phyloP scores from a whole-genome alignment of 2,113 vertebrate species.

The Forbesichthys papilliferus region DNA sequence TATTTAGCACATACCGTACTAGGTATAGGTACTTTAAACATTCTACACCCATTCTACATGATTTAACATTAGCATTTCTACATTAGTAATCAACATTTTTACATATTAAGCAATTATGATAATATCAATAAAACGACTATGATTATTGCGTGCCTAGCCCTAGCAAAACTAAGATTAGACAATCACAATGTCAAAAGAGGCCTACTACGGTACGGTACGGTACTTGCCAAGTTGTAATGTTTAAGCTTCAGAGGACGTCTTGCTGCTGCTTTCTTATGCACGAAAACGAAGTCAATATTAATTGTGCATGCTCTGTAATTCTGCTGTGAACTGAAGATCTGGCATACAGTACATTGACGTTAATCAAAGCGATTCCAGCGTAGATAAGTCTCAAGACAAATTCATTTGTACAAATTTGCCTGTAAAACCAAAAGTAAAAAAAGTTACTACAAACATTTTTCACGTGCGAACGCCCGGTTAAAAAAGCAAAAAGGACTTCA shows the following conservation, averaged over 20 bases:
- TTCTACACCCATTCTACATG: no score
- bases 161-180: no score
- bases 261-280: not conserved
- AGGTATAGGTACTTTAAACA: no score
- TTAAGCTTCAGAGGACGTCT: not conserved
- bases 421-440: conserved; percentile 1
- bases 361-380: not conserved
- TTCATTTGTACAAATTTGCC: not conserved
- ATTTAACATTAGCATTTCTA: no score
- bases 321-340: conserved; percentile 49
- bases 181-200: conserved; percentile 8
- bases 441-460: conserved; percentile 4
- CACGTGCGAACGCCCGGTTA: not conserved
- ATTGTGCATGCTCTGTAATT: conserved; percentile 3
- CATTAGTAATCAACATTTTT: no score
- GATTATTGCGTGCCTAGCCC: no score
- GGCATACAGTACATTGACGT: conserved; percentile 8
- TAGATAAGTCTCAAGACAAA: not conserved
- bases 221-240: conserved; percentile 29
- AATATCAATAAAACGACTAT: no score
- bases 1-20: not conserved
- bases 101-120: no score
- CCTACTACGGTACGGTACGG: no score
- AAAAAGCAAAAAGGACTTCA: not conserved
- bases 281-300: not conserved